Conservation (phyloP, 2,888 invertebrate species). For the Oxyteleia sp. region DNA sequence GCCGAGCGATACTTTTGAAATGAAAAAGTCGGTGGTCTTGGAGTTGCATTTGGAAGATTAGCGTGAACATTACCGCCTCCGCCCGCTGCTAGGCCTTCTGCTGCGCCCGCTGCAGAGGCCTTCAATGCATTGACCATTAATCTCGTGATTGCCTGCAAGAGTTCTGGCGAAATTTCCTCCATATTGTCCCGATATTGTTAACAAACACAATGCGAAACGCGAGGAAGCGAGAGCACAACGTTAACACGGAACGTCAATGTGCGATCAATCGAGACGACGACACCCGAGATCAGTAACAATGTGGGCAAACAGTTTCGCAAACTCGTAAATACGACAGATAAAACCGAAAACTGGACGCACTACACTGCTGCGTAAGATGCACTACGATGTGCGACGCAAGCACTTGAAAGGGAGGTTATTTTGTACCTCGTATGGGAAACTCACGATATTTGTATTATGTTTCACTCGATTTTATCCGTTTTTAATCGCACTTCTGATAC, state of each 20-base stretch:
- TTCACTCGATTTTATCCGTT: neutral
- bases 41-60: neutral
- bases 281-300: too few relatives aligned
- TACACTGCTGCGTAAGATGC: neutral
- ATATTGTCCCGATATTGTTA: too few relatives aligned
- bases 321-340: too few relatives aligned
- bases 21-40: slow-evolving; percentile 89
- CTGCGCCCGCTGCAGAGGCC: neutral
- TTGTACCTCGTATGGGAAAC: neutral
- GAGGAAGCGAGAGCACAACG: too few relatives aligned
- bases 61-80: neutral
- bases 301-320: too few relatives aligned
- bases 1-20: slow-evolving; percentile 34
- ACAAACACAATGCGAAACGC: too few relatives aligned
- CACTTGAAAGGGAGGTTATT: neutral
- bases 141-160: neutral
- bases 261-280: too few relatives aligned
- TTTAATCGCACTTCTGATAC: slow-evolving; percentile 53
- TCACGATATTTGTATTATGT: too few relatives aligned
- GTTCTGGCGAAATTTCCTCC: neutral
- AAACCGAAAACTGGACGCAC: neutral
- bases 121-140: slow-evolving; percentile 5
- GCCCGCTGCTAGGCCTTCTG: neutral
- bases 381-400: too few relatives aligned
- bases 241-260: too few relatives aligned